Conservation (phyloP, 2,888 invertebrate genomes). For the Volucella inflata region DNA sequence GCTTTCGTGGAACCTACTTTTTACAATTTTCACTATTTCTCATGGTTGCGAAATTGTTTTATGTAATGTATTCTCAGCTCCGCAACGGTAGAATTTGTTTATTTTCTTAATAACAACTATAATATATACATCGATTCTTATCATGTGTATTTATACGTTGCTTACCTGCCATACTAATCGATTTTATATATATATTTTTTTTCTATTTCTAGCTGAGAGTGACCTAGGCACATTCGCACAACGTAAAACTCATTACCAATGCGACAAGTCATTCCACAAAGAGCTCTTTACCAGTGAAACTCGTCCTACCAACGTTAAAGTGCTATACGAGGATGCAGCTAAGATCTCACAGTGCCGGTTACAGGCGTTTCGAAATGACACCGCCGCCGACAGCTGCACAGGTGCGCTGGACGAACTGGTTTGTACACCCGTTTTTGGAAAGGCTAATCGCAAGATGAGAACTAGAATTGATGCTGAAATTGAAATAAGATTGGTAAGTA, state of each 20-base stretch:
- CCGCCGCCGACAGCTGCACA: conserved; percentile 85
- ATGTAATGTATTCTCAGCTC: too few relatives aligned
- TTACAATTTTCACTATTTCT: too few relatives aligned
- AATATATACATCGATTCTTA: not conserved
- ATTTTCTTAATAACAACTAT: not conserved
- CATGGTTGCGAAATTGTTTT: too few relatives aligned
- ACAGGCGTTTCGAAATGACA: conserved; percentile 77
- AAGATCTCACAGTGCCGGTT: conserved; percentile 79
- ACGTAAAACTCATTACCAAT: conserved; percentile 90
- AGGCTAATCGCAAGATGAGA: conserved; percentile 88
- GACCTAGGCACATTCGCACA: conserved; percentile 94
- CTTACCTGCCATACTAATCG: conserved; percentile 3
- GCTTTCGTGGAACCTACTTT: too few relatives aligned
- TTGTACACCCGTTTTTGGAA: conserved; percentile 92
- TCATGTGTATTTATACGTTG: not conserved
- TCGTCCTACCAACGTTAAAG: conserved; percentile 90
- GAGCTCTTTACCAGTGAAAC: conserved; percentile 90
- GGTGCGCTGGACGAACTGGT: conserved; percentile 86
- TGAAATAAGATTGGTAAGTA: conserved; percentile 93
- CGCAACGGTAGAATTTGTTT: too few relatives aligned
- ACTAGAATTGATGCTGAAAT: conserved; percentile 92
- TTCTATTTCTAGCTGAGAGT: conserved; percentile 92
- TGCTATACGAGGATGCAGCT: conserved; percentile 91
- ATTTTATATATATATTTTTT: conserved; percentile 43
- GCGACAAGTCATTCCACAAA: conserved; percentile 88